Conservation (phyloP, 2,888 invertebrate species). For the Podabrus alpinus region DNA sequence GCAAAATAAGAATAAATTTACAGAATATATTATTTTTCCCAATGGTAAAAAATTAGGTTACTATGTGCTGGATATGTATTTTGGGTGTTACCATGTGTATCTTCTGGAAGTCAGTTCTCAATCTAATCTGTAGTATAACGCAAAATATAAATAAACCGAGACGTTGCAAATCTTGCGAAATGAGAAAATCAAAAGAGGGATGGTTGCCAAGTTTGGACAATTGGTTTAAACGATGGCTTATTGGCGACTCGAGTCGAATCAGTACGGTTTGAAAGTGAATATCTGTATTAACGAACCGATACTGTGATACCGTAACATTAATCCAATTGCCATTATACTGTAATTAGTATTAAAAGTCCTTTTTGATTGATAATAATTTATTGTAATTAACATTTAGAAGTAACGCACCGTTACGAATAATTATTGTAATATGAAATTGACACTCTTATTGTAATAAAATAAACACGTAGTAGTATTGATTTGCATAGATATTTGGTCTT, state of each 20-base stretch:
- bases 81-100: neutral
- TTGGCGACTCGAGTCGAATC: neutral
- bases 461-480: slow-evolving; percentile 9
- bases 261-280: neutral
- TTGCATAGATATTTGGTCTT: slow-evolving; percentile 21
- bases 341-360: neutral
- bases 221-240: neutral
- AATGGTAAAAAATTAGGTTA: neutral
- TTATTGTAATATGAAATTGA: slow-evolving; percentile 34
- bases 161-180: neutral
- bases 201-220: neutral
- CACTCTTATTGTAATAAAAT: slow-evolving; percentile 12
- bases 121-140: neutral
- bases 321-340: neutral
- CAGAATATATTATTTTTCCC: neutral
- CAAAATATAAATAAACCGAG: neutral
- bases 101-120: neutral
- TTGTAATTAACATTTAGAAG: slow-evolving; percentile 23
- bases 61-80: neutral
- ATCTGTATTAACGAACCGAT: neutral
- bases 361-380: neutral
- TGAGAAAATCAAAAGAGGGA: neutral
- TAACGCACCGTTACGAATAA: slow-evolving; percentile 29
- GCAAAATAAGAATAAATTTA: neutral
- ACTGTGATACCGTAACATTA: neutral